Evolutionary conservation across 2,113 vertebrate genomes (phyloP), one percentile per base, ranked within the genome.

Genomic region (Percina caprodes): DNA sequence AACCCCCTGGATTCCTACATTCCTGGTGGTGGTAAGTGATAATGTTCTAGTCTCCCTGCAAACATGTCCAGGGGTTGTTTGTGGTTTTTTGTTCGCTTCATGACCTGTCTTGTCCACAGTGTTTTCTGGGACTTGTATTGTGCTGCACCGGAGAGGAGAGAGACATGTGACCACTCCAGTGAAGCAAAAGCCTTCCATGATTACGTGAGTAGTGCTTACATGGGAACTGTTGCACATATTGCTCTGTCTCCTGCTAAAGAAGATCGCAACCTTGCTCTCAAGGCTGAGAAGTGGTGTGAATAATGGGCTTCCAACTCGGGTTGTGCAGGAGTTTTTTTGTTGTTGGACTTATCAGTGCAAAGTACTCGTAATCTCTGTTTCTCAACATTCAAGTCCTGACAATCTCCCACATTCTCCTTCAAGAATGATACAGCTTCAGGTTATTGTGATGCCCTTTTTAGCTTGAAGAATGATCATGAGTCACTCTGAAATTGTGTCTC

Each of bases 101-200:
- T 54, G 61, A 61, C 75, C 63, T 72, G 69, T 89, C 91, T 88
- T 87, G 26, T 89, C 10, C 81, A 69, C 94, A 99, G 98, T 84
- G 98, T 99, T 87, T 99, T 99, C 92, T 99, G 98, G 98, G 98
- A 99, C 96, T 96, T 99, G 90, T 99, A 99, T 96, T 99, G 98
- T 92, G 98, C 98, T 70, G 98, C 98, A 85, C 98, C 98, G 42
- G 98, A 99, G 95, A 97, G 98, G 91, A 94, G 98, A 95, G 98
- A 99, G 93, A 97, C 98, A 93, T 99, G 98, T 95, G 98, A 99
- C 95, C 98, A 99, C 94, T 99, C 98, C 87, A 99, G 98, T 79
- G 98, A 99, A 97, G 98, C 98, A 12, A 99, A 99, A 95, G 98
- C 98, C 94, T 99, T 99, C 96, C 98, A 99, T 94, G 98, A 99